A percentile compares a stretch with the other conserved stretches of the same genome.
Evolutionary conservation across 2,113 vertebrate species (phyloP).

Genomic region (Mugil cephalus): DNA sequence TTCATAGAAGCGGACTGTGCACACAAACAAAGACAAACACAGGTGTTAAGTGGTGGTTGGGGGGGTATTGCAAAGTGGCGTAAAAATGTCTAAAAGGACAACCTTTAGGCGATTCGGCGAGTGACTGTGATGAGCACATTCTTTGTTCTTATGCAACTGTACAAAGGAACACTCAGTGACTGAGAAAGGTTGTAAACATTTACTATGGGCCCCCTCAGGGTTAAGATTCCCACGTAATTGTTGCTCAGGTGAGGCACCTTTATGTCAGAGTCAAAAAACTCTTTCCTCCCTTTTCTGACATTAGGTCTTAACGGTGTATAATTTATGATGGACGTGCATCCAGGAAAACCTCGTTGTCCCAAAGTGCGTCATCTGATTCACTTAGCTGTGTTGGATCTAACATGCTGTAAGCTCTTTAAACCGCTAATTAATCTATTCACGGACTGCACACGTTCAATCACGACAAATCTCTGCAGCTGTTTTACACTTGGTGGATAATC

Average conservation of each 20-base stretch:
- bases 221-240: conserved; percentile 12
- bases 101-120: conserved; percentile 32
- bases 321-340: neutral
- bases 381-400: conserved; percentile 43
- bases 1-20: conserved; percentile 18
- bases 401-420: conserved; percentile 35
- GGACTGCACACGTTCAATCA: neutral
- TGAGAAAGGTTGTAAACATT: conserved; percentile 27
- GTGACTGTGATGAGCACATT: conserved; percentile 9
- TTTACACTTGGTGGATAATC: neutral
- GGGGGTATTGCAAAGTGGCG: conserved; percentile 8
- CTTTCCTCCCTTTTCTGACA: too few relatives aligned
- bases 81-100: conserved; percentile 18
- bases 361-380: conserved; percentile 37
- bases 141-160: conserved; percentile 50
- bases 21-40: neutral
- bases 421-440: conserved; percentile 39
- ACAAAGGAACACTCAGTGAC: conserved; percentile 41
- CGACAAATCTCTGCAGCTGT: neutral
- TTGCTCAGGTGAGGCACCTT: neutral
- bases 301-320: neutral
- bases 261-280: too few relatives aligned
- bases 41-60: neutral
- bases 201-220: conserved; percentile 31
- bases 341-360: neutral